Conservation (phyloP, 2,888 invertebrate genomes). For the Myopa tessellatipennis region DNA sequence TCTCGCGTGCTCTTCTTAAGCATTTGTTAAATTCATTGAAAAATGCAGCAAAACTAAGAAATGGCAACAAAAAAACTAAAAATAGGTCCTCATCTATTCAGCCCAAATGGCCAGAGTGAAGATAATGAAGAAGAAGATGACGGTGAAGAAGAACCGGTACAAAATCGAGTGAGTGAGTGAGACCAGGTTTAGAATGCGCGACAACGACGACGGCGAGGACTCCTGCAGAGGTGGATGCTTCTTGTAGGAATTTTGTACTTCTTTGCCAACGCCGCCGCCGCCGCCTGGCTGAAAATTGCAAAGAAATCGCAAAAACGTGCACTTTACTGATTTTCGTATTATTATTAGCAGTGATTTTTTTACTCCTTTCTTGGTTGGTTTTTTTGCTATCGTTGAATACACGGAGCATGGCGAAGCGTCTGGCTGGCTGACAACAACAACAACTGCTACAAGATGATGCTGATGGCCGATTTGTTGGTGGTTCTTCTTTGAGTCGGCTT, state of each 20-base stretch:
- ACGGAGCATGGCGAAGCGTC: too few species aligned
- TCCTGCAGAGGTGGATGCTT: not conserved
- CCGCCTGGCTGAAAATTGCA: conserved; percentile 55
- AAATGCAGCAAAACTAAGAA: not conserved
- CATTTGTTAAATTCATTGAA: conserved; percentile 37
- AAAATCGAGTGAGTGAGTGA: not conserved
- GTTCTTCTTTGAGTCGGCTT: conserved; percentile 44
- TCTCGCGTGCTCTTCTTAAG: not conserved
- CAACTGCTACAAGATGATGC: too few species aligned
- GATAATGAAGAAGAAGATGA: not conserved
- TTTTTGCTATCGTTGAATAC: too few species aligned
- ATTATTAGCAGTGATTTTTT: conserved; percentile 20
- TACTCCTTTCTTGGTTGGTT: not conserved
- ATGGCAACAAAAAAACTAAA: not conserved
- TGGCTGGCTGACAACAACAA: too few species aligned
- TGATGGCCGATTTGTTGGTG: not conserved
- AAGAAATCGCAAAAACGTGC: conserved; percentile 64
- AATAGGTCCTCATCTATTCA: not conserved
- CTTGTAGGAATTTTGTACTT: conserved; percentile 1
- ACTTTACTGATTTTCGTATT: conserved; percentile 40
- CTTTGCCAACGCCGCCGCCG: not conserved
- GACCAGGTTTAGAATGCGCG: not conserved
- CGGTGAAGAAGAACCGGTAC: not conserved
- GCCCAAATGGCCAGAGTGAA: not conserved
- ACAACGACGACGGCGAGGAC: too few species aligned